These are phyloP conservation scores for Pyrrhosoma nymphula DNA, from an alignment of 2,888 invertebrate species.

Conservation along the genomic window DNA sequence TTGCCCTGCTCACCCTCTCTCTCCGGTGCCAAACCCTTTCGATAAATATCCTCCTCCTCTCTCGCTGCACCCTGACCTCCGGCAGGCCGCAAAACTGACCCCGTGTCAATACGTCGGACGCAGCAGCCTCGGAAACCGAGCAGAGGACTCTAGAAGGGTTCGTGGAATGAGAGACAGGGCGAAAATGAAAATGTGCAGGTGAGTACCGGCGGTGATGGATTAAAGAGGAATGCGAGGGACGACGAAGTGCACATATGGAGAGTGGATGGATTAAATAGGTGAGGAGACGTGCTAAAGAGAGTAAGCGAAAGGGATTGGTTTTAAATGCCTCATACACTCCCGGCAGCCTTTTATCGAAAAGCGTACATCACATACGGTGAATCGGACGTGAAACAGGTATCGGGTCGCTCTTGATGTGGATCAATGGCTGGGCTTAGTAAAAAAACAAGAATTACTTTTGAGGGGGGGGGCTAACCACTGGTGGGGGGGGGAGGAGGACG, in stretches of 20 bases:
- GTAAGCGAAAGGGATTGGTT: neutral
- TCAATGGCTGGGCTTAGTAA: neutral
- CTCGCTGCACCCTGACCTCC: neutral
- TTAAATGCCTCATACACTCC: neutral
- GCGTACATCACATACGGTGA: neutral
- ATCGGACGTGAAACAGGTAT: neutral
- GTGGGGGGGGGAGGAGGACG: neutral
- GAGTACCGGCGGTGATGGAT: constrained; percentile 5
- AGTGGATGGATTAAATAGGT: neutral
- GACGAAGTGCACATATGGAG: neutral
- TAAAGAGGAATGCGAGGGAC: constrained; percentile 38
- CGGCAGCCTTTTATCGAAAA: neutral
- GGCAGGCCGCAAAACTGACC: constrained; percentile 50
- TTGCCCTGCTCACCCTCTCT: neutral
- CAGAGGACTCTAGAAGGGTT: too few relatives aligned
- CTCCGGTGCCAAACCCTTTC: neutral
- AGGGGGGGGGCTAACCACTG: neutral
- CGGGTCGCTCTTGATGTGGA: neutral
- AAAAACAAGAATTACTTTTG: neutral
- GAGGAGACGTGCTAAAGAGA: neutral
- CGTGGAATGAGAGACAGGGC: neutral
- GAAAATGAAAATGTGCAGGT: constrained; percentile 4
- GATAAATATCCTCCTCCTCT: neutral
- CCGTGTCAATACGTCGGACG: constrained; percentile 57
- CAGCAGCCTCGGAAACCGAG: neutral